phyloP scores from a whole-genome alignment of 2,888 invertebrate genomes.

The Tethea ocularis region DNA sequence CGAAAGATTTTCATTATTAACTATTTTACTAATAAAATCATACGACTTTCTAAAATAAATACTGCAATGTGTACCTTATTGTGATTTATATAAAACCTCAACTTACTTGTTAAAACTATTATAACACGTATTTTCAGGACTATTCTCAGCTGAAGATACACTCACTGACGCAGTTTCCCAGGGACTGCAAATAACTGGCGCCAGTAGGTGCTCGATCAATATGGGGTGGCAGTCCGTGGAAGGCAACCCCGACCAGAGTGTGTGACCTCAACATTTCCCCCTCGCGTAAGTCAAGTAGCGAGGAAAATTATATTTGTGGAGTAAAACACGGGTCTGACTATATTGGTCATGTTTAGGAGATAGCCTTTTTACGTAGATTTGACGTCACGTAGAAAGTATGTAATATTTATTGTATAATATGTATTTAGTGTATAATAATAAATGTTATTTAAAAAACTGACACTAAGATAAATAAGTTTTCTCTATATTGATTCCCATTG shows the following conservation, averaged over 20 bases:
- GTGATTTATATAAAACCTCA: too few relatives aligned
- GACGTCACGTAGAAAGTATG: not conserved
- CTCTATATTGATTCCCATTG: too few relatives aligned
- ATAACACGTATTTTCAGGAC: not conserved
- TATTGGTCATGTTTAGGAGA: constrained; percentile 33
- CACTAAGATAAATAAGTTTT: too few relatives aligned
- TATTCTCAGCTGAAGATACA: constrained; percentile 20
- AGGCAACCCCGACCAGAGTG: constrained; percentile 26
- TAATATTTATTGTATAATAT: not conserved
- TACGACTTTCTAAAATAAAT: not conserved
- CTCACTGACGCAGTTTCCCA: constrained; percentile 30
- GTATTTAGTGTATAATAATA: too few relatives aligned
- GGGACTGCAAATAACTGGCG: constrained; percentile 48
- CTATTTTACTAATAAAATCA: not conserved
- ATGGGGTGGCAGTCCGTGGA: constrained; percentile 53
- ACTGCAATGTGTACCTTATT: too few relatives aligned
- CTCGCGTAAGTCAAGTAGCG: constrained; percentile 11
- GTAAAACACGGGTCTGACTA: constrained; percentile 28
- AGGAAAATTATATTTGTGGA: constrained; percentile 14
- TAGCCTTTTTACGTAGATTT: not conserved
- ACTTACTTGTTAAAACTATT: constrained; percentile 8
- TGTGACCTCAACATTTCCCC: constrained; percentile 28
- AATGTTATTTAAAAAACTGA: too few relatives aligned
- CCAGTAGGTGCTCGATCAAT: constrained; percentile 58
- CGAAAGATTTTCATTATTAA: too few relatives aligned